Evolutionary conservation across 2,113 vertebrate species (phyloP), one percentile per base, ranked within the genome.

Genomic region (Pomatorhinus ruficollis): DNA sequence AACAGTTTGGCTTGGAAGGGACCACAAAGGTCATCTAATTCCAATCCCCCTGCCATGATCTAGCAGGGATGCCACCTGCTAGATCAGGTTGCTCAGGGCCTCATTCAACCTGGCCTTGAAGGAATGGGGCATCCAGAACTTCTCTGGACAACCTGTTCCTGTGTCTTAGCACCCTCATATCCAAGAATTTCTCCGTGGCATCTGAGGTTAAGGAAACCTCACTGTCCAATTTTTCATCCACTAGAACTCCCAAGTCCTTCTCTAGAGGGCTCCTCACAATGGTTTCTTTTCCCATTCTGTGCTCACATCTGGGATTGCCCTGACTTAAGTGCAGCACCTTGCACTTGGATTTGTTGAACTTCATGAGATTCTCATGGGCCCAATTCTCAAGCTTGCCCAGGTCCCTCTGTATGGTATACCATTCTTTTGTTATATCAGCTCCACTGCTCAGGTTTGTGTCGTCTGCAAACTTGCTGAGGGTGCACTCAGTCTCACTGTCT

Each of bases 291-390:
- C 16, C 39, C 20, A n/a, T 39, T 82, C 45, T 60, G 9, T 25
- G 60, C 39, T 66, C 33, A 60, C 4, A 5, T 53, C 45, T 66
- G n/a, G 11, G 20, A 53, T 68, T 68, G 2, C 9, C 23, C 52
- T 0, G 0, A 66, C 37, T 33, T 44, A 59, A 24, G 5, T 30
- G 28, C 37, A 45, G 28, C 15, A 66, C 3, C 39, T 52, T 30
- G 39, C 10, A 59, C n/a, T 30, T 53, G 53, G 20, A 45, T 52
- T 75, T 82, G 11, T 21, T 75, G n/a, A 82, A 82, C 13, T 60
- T 39, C 19, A n/a, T 17, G 37, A 74, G 37, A 27, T 28, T 37
- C 27, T 52, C 23, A 15, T 33, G 12, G 37, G 5, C 4, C 33
- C 28, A 28, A 9, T 74, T 59, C 60, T 82, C 28, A 66, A n/a